phyloP scores from a whole-genome alignment of 2,797 vertebrate species.

The Otolemur crassicaudatus region DNA sequence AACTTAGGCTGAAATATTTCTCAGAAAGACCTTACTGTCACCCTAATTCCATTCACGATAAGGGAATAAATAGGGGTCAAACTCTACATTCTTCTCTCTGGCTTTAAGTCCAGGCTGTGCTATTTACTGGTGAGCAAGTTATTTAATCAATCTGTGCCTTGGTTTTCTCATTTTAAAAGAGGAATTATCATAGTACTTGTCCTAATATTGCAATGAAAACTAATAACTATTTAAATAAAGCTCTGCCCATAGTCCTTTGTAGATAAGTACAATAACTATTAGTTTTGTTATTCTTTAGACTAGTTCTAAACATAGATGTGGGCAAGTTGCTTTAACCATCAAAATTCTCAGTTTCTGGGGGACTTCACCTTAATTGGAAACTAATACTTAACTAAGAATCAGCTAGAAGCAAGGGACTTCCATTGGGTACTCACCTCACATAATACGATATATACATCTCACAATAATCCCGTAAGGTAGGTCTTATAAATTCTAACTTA shows the following conservation, averaged over 20 bases:
- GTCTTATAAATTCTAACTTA: background rate
- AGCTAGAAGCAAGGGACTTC: background rate
- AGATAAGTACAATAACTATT: background rate
- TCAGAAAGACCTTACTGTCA: background rate
- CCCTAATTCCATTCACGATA: background rate
- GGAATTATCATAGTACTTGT: background rate
- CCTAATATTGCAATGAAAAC: background rate
- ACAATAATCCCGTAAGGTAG: background rate
- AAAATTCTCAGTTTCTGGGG: background rate
- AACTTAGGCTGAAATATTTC: background rate
- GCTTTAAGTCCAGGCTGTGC: background rate
- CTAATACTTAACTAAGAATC: background rate
- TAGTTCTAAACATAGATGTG: background rate
- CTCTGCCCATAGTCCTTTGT: background rate
- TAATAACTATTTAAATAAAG: background rate
- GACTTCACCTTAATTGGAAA: background rate
- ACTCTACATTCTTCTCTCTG: background rate
- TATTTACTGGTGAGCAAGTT: background rate
- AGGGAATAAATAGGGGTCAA: background rate
- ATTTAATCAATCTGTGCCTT: background rate
- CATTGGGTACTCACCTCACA: background rate
- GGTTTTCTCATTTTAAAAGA: background rate
- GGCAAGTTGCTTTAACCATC: background rate
- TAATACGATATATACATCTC: background rate
- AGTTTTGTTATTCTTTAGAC: background rate